Evolutionary conservation across 2,888 invertebrate genomes (phyloP), one percentile per base, ranked within the genome.

Genomic region (Chaetogeoica ovagalla): DNA sequence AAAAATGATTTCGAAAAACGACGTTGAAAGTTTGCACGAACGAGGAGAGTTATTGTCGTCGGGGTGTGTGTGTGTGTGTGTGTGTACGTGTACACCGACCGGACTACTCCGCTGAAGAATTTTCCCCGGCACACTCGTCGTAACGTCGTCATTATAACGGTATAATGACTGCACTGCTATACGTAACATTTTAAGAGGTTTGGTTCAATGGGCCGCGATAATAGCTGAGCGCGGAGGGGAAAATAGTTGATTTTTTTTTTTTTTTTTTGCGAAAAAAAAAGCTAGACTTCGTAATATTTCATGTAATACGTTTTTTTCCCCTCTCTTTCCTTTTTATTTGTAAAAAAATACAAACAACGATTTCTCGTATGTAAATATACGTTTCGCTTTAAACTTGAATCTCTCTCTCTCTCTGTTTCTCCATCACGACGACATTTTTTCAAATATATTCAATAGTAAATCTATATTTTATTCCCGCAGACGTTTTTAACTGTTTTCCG

Each of bases 191-290:
- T 66, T 57, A 66, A 75, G 75, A 39, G 57, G 23, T 66, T 17
- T 57, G 43, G 66, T 66, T 75, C 75, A 75, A 75, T 66, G 66
- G 57, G 66, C 66, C n/a, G 75, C 66, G 57, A 75, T 75, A 75
- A 75, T 75, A 43, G 57, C 65, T 39, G 39, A 75, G 66, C 23
- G 23, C 13, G 23, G 43, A n/a, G 57, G 57, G 57, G 57, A 66
- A 74, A 52, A 74, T 65, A 65, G 74, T 63, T 55, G 21, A 39
- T 30, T 57, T n/a, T 30, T 30, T 30, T 30, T 30, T n/a, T n/a
- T n/a, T n/a, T n/a, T n/a, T n/a, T n/a, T n/a, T n/a, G n/a, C n/a
- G 17, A n/a, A 3, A n/a, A 62, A n/a, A 4, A 30, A 65, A 30
- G 63, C 75, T 8, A 8, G 75, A 57, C 57, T 66, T 66, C 57